Evolutionary conservation across 2,888 invertebrate genomes (phyloP), one percentile per base, ranked within the genome.

Genomic region (Heliconius ismenius): DNA sequence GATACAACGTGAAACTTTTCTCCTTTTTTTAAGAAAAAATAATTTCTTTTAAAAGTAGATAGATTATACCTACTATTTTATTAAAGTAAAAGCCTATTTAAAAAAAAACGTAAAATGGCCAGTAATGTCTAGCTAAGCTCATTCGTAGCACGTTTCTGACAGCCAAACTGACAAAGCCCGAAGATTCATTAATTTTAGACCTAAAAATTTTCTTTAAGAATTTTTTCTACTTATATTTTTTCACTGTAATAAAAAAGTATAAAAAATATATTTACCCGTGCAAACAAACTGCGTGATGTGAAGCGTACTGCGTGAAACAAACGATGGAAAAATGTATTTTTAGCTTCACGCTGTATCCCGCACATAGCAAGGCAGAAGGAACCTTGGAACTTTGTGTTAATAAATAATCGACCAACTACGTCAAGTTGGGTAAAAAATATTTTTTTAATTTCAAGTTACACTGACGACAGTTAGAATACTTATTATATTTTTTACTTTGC

Each of bases 151-250:
- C 73, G 43, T 26, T 43, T 60, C 39, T 64, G 70, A 64, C 72
- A 72, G 65, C n/a, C 43, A 73, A 43, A 65, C 24, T 49, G 65
- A 58, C 76, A 39, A n/a, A 54, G 72, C 63, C 64, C 76, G 21
- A 64, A 39, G 68, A 62, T 76, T 63, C 70, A 76, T 76, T 76
- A 76, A 72, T 75, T 24, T 26, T 24, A 39, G 39, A 73, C 39
- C 39, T 21, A 73, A 73, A 73, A 62, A 9, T 58, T 24, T 70
- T 58, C 70, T 70, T 36, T n/a, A n/a, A 26, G 11, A 32, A n/a
- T n/a, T 70, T 36, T 4, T 24, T 36, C 58, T 15, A 32, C 32
- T 54, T n/a, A 26, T 32, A 26, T 28, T 21, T 64, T 28, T 43
- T 26, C 7, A 7, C 13, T 58, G 6, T 9, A 54, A 10, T 6